Conservation (phyloP, 2,888 invertebrate species). For the Meteorus cinctellus region DNA sequence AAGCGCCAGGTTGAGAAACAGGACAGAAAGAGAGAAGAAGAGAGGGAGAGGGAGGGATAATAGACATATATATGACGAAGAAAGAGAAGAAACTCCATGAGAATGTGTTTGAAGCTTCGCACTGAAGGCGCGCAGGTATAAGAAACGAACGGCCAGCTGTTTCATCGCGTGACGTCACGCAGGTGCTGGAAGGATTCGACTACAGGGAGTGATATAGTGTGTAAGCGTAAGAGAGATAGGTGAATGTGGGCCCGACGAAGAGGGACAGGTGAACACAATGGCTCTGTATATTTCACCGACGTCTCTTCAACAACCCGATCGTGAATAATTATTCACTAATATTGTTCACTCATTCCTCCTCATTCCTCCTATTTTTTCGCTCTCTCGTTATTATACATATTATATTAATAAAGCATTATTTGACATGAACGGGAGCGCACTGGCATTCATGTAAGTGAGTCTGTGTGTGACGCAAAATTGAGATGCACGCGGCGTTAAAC, state of each 20-base stretch:
- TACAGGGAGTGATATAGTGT: not conserved
- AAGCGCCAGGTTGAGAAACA: constrained; percentile 32
- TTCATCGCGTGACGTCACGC: constrained; percentile 69
- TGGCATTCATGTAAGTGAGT: not conserved
- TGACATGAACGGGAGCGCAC: not conserved
- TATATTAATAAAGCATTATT: not conserved
- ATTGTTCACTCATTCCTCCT: not conserved
- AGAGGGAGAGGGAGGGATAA: not conserved
- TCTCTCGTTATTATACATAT: not conserved
- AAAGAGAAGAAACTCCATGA: not conserved
- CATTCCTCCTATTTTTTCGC: not conserved
- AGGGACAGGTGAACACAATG: constrained; percentile 27
- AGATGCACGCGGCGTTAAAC: constrained; percentile 37
- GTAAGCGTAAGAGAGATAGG: not conserved
- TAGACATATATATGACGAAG: not conserved
- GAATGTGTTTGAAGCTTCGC: not conserved
- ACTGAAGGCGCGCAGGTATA: constrained; percentile 44
- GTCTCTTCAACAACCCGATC: not conserved
- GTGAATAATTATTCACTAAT: not conserved
- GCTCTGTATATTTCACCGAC: not conserved
- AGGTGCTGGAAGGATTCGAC: constrained; percentile 54
- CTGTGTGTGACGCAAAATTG: constrained; percentile 24
- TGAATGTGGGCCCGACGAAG: not conserved
- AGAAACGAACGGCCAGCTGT: constrained; percentile 64
- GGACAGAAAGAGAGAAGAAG: not conserved